These are phyloP conservation scores for Saturnia japonica DNA, from an alignment of 2,888 invertebrate species.

Conservation along the genomic window DNA sequence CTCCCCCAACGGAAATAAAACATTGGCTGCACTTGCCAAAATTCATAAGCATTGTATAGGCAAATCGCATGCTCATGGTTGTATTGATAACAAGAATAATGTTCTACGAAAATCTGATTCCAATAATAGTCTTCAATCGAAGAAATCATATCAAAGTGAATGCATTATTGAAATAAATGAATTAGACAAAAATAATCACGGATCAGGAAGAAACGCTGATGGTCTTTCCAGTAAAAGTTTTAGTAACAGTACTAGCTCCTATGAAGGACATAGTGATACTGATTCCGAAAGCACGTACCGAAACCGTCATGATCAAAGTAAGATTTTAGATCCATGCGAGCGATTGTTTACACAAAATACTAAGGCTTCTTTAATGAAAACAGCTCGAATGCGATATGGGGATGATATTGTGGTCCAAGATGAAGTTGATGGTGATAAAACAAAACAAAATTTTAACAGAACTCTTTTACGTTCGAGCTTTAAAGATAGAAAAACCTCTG, in stretches of 20 bases:
- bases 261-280: constrained; percentile 85
- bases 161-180: constrained; percentile 75
- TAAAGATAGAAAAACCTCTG: constrained; percentile 71
- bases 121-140: constrained; percentile 70
- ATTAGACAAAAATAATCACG: constrained; percentile 55
- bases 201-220: constrained; percentile 53
- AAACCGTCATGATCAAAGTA: constrained; percentile 56
- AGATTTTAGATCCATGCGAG: constrained; percentile 69
- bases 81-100: constrained; percentile 77
- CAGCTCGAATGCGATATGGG: constrained; percentile 81
- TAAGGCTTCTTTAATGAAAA: constrained; percentile 83
- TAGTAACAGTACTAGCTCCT: constrained; percentile 84
- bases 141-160: constrained; percentile 66
- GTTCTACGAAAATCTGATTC: constrained; percentile 74
- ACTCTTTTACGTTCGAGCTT: constrained; percentile 68
- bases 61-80: constrained; percentile 88
- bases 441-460: constrained; percentile 62
- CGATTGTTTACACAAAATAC: constrained; percentile 82
- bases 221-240: constrained; percentile 71
- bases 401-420: constrained; percentile 73
- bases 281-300: constrained; percentile 82
- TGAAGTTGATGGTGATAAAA: constrained; percentile 73
- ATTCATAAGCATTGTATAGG: constrained; percentile 89
- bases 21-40: constrained; percentile 78
- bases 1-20: constrained; percentile 75